Percentiles rank a stretch among this genome's conserved stretches.
Evolutionary conservation across 2,113 vertebrate species (phyloP).

Genomic region (Tichodroma muraria): DNA sequence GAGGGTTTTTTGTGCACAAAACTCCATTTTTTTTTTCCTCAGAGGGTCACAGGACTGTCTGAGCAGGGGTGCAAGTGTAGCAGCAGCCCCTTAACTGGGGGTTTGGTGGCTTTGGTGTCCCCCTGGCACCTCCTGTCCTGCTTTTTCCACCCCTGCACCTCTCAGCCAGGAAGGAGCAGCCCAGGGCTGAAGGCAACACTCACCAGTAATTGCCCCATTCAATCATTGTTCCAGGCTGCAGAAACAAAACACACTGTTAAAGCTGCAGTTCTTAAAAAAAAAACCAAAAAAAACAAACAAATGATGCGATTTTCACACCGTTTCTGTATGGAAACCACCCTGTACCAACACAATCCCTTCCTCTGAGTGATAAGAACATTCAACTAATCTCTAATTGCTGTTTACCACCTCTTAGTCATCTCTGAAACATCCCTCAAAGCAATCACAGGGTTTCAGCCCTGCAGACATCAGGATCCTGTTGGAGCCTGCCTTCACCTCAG

Average conservation of each 20-base stretch:
- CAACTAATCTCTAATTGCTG: not conserved
- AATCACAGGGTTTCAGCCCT: not conserved
- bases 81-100: not conserved
- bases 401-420: not conserved
- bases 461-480: not conserved
- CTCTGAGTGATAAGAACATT: not conserved
- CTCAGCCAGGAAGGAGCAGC: not conserved
- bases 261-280: not conserved
- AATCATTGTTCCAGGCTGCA: constrained; percentile 98
- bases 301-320: not conserved
- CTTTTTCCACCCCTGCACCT: not conserved
- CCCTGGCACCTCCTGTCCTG: not conserved
- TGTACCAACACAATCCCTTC: not conserved
- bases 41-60: not conserved
- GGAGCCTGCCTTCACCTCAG: not conserved
- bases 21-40: not conserved
- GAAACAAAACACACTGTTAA: constrained; percentile 11
- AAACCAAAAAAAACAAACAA: not conserved
- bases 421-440: not conserved
- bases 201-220: constrained; percentile 99
- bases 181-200: constrained; percentile 30
- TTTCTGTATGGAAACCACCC: not conserved
- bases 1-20: not conserved
- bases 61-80: not conserved
- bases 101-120: not conserved